Evolutionary conservation across 2,888 invertebrate genomes (phyloP).

Genomic region (Lycophotia porphyrea): DNA sequence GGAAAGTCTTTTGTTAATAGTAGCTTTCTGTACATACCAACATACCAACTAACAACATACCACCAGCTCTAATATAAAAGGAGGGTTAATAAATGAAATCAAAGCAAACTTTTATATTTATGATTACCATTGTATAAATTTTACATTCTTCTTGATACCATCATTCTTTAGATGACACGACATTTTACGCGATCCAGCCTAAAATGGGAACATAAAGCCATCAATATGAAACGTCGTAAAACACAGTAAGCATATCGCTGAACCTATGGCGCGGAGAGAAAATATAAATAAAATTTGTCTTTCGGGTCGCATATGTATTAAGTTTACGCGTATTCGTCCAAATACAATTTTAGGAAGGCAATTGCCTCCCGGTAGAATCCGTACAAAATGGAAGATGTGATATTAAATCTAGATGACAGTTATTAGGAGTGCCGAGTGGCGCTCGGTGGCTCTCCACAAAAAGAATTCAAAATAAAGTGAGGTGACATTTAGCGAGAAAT

Average conservation of each 20-base stretch:
- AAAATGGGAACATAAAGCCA: constrained; percentile 72
- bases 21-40: too few relatives aligned
- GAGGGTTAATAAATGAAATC: background rate
- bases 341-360: constrained; percentile 89
- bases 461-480: constrained; percentile 78
- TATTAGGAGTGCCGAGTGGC: constrained; percentile 84
- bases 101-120: background rate
- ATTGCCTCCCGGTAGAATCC: constrained; percentile 85
- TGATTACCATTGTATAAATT: background rate
- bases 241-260: constrained; percentile 72
- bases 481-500: constrained; percentile 78
- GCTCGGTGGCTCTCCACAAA: constrained; percentile 75
- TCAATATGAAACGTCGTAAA: constrained; percentile 83
- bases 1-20: background rate
- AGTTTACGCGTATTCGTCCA: constrained; percentile 86
- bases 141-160: constrained; percentile 25
- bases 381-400: constrained; percentile 87
- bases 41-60: too few relatives aligned
- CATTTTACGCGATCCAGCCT: constrained; percentile 49
- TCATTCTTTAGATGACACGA: constrained; percentile 33
- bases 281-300: constrained; percentile 87
- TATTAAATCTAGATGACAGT: constrained; percentile 90
- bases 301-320: constrained; percentile 86
- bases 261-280: constrained; percentile 72
- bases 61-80: background rate